Conservation (phyloP, 2,888 invertebrate genomes). For the Parthenolecanium corni region DNA sequence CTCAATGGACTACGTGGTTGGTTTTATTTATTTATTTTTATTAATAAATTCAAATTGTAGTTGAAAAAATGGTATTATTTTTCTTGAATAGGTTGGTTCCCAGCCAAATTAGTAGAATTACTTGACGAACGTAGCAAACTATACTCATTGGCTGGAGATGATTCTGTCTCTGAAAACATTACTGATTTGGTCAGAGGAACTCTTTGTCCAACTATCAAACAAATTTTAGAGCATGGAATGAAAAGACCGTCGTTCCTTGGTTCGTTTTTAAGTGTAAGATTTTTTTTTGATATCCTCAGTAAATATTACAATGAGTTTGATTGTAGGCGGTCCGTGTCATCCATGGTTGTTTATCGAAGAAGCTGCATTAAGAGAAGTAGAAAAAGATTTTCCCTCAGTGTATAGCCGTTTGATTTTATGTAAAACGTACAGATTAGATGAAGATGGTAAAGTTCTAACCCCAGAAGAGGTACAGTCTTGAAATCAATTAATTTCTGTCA, state of each 20-base stretch:
- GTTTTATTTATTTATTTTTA: background rate
- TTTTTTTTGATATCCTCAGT: no score
- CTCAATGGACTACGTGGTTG: constrained; percentile 76
- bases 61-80: background rate
- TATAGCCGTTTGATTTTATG: constrained; percentile 93
- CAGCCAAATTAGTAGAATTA: constrained; percentile 89
- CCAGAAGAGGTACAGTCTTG: constrained; percentile 72
- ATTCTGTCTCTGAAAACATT: constrained; percentile 89
- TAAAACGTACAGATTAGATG: constrained; percentile 94
- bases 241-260: constrained; percentile 74
- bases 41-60: constrained; percentile 1
- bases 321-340: constrained; percentile 76
- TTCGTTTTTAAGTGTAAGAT: constrained; percentile 30
- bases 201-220: constrained; percentile 83
- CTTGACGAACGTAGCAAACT: constrained; percentile 89
- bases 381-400: constrained; percentile 95
- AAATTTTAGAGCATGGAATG: constrained; percentile 90
- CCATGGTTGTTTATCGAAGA: constrained; percentile 99
- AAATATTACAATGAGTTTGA: background rate
- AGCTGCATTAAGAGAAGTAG: constrained; percentile 89
- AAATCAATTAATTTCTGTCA: background rate
- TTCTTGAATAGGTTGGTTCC: constrained; percentile 67
- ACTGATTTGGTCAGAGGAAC: constrained; percentile 92
- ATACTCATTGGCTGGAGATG: constrained; percentile 89
- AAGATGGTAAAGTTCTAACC: constrained; percentile 96